phyloP scores from a whole-genome alignment of 2,797 vertebrate genomes.

The Acrocephalus scirpaceus region DNA sequence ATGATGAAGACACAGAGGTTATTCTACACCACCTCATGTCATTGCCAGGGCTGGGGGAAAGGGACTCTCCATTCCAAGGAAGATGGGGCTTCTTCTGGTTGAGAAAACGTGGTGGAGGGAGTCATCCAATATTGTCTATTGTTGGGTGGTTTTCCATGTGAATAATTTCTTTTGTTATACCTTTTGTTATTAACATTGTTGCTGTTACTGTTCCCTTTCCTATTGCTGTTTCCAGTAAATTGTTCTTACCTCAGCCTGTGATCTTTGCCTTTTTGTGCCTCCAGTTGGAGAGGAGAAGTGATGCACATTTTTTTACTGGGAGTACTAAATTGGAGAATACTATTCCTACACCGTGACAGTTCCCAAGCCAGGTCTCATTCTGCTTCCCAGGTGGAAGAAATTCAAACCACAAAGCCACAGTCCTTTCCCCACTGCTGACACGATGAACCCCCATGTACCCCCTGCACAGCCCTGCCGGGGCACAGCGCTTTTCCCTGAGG shows the following conservation, averaged over 20 bases:
- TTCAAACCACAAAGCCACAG: neutral
- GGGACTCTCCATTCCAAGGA: accelerated
- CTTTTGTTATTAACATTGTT: neutral
- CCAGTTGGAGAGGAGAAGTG: neutral
- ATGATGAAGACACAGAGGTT: neutral
- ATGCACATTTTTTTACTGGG: neutral
- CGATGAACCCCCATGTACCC: neutral
- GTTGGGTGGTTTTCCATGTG: neutral
- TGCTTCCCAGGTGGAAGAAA: neutral
- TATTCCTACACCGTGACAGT: neutral
- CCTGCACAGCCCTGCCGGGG: neutral
- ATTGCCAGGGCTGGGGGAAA: neutral
- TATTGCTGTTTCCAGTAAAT: neutral
- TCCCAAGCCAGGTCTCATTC: neutral
- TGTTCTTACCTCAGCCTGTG: neutral
- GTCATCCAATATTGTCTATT: neutral
- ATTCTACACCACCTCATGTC: neutral
- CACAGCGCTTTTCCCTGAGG: neutral
- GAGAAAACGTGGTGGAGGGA: neutral
- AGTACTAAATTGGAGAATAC: neutral
- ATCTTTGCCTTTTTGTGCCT: neutral
- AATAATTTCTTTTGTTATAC: neutral
- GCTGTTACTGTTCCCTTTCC: neutral
- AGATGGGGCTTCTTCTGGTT: neutral
- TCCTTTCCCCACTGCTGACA: neutral